Conservation (phyloP, 2,888 invertebrate species). For the Bugula neritina region DNA sequence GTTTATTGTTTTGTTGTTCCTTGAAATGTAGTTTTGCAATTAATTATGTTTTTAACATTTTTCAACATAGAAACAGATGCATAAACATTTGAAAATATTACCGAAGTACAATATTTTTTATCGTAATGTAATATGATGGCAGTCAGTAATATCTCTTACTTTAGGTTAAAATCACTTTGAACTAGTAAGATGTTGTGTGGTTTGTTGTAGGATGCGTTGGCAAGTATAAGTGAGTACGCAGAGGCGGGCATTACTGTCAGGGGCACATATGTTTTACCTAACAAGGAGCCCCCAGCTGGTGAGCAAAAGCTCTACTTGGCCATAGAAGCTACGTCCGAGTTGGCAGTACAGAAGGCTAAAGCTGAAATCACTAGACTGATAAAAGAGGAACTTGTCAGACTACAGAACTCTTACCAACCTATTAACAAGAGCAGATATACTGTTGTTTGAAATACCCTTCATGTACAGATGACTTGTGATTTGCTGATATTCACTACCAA, state of each 20-base stretch:
- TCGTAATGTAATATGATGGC: no score
- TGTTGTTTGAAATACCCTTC: constrained; percentile 70
- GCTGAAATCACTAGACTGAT: constrained; percentile 89
- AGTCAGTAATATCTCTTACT: no score
- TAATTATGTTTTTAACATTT: no score
- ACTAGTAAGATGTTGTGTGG: no score
- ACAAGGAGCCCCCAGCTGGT: constrained; percentile 64
- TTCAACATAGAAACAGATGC: no score
- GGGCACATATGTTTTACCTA: constrained; percentile 83
- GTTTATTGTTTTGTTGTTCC: no score
- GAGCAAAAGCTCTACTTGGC: constrained; percentile 93
- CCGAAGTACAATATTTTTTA: no score
- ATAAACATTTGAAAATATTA: no score
- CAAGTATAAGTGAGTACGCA: constrained; percentile 95
- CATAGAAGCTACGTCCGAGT: constrained; percentile 95
- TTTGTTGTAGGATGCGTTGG: constrained; percentile 79
- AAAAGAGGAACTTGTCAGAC: constrained; percentile 90
- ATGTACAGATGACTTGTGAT: no score
- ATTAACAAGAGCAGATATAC: constrained; percentile 85
- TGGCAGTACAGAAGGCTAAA: constrained; percentile 61
- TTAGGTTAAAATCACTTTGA: no score
- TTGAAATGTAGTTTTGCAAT: no score
- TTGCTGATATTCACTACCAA: no score
- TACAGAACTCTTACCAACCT: constrained; percentile 59
- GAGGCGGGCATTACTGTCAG: constrained; percentile 98